Percentiles rank a stretch among this genome's conserved stretches.
phyloP scores from a whole-genome alignment of 2,113 vertebrate genomes.

The Epinephelus moara region DNA sequence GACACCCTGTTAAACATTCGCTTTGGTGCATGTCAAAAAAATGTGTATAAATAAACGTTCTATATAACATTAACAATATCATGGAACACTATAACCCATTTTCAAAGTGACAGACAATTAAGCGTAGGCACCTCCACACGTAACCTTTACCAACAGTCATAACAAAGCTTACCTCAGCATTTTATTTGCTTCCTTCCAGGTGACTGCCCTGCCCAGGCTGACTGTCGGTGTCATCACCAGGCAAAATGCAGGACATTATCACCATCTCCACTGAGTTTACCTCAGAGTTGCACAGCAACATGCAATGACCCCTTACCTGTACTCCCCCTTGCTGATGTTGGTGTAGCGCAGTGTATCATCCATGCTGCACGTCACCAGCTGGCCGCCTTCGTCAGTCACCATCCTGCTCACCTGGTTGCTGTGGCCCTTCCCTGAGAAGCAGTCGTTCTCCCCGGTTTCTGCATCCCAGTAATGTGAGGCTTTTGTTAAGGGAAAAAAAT shows the following conservation, averaged over 20 bases:
- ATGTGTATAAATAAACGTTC: neutral
- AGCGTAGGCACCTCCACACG: neutral
- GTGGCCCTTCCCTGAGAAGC: constrained; percentile 93
- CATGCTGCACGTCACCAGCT: constrained; percentile 95
- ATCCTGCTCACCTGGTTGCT: constrained; percentile 94
- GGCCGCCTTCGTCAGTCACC: constrained; percentile 83
- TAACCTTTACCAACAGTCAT: neutral
- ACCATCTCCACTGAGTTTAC: neutral
- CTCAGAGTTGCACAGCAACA: neutral
- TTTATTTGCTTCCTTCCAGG: neutral
- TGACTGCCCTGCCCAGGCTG: neutral
- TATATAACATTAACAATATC: neutral
- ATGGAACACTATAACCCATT: neutral
- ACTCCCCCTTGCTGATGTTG: constrained; percentile 86
- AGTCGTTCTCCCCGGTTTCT: constrained; percentile 91
- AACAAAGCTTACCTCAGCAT: neutral
- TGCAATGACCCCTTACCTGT: constrained; percentile 87
- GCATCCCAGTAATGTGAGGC: constrained; percentile 95
- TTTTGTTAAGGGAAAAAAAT: constrained; percentile 79
- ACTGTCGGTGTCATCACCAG: neutral
- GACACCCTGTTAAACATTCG: neutral
- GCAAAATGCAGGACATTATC: neutral
- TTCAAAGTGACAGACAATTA: neutral
- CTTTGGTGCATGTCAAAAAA: too few relatives aligned
- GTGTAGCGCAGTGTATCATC: constrained; percentile 95